phyloP scores from a whole-genome alignment of 1,140 invertebrate genomes.

The Drosophila dunni region DNA sequence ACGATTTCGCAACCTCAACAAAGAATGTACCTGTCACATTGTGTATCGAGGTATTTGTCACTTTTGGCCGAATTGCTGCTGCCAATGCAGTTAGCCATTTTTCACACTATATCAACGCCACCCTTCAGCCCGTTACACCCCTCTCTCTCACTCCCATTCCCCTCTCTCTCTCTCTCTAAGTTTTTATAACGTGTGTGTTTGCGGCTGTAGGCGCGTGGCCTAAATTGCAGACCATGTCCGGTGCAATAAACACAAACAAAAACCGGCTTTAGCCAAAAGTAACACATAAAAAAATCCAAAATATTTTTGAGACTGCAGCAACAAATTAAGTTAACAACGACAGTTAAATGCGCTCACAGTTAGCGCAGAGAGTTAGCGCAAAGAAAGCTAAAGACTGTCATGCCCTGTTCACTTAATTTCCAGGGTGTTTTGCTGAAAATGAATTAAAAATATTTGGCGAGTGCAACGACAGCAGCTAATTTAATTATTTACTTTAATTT shows the following conservation, averaged over 20 bases:
- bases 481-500: constrained; percentile 74
- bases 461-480: constrained; percentile 58
- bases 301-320: constrained; percentile 29
- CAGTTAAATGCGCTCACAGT: constrained; percentile 15
- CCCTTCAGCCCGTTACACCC: not conserved
- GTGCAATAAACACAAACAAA: constrained; percentile 47
- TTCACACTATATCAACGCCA: constrained; percentile 66
- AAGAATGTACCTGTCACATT: constrained; percentile 72
- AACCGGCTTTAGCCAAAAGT: constrained; percentile 12
- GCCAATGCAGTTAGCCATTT: constrained; percentile 78
- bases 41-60: constrained; percentile 78
- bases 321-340: constrained; percentile 33
- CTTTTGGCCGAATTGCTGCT: constrained; percentile 70
- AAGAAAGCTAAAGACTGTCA: not conserved
- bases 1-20: constrained; percentile 71
- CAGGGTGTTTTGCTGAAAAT: constrained; percentile 26
- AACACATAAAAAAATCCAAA: constrained; percentile 2
- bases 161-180: not conserved
- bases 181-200: constrained; percentile 16
- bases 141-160: not conserved
- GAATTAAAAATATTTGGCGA: constrained; percentile 18
- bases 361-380: not conserved
- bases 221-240: constrained; percentile 73
- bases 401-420: not conserved
- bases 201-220: constrained; percentile 71